Conservation (phyloP, 2,888 invertebrate genomes). For the Deilephila porcellus region DNA sequence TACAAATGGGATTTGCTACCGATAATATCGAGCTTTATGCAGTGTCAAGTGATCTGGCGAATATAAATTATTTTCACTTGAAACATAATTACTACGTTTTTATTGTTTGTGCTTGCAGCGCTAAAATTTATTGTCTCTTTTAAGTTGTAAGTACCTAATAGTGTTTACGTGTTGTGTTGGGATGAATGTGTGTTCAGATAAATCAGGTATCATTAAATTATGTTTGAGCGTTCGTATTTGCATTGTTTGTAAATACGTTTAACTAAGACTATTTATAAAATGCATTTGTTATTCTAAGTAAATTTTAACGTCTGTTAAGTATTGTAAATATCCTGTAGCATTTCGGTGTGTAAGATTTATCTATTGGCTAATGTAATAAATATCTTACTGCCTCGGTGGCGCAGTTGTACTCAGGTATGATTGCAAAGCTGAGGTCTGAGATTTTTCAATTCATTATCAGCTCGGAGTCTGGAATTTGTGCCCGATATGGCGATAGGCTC, state of each 20-base stretch:
- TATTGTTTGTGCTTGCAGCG: background rate
- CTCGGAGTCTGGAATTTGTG: no score
- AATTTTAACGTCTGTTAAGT: background rate
- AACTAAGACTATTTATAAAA: background rate
- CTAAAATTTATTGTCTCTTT: background rate
- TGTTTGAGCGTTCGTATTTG: background rate
- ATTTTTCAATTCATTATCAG: no score
- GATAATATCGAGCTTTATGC: background rate
- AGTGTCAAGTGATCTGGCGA: background rate
- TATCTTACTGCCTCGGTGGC: background rate
- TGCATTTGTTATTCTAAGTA: background rate
- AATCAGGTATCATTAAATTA: constrained; percentile 2
- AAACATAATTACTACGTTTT: background rate
- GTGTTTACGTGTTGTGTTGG: background rate
- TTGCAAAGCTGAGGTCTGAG: no score
- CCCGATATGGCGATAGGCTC: no score
- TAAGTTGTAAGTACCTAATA: background rate
- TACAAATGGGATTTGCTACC: background rate
- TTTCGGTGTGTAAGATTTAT: background rate
- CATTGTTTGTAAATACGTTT: background rate
- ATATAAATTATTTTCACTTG: background rate
- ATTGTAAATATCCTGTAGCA: no score
- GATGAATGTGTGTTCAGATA: background rate
- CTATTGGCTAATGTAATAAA: background rate
- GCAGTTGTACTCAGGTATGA: no score